These are phyloP conservation scores for Carcinoscorpius rotundicauda DNA, from an alignment of 1,140 invertebrate species.

Conservation along the genomic window DNA sequence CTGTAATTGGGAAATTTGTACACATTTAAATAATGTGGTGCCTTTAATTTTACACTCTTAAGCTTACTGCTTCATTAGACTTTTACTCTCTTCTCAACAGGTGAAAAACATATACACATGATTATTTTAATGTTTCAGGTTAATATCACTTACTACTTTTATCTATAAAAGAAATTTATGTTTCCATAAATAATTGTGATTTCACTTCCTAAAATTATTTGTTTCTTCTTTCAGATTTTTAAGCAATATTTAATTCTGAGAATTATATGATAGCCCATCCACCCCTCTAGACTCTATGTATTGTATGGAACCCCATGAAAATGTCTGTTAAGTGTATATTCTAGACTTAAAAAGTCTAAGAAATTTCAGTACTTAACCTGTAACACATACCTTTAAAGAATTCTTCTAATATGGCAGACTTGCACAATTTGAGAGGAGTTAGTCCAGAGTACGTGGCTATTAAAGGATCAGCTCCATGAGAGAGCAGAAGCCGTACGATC, in stretches of 20 bases:
- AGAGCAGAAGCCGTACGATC: slow-evolving; percentile 69
- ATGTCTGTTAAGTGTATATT: slow-evolving; percentile 48
- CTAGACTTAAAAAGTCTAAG: neutral
- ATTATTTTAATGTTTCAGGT: too few relatives aligned
- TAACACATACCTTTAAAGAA: slow-evolving; percentile 38
- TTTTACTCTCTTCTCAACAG: too few relatives aligned
- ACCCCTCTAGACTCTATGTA: neutral
- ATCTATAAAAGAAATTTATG: too few relatives aligned
- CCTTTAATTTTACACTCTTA: too few relatives aligned
- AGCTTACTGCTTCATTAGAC: too few relatives aligned
- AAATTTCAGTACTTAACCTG: slow-evolving; percentile 1
- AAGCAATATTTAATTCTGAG: neutral
- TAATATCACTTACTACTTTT: too few relatives aligned
- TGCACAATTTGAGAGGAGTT: slow-evolving; percentile 66
- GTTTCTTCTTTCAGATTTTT: too few relatives aligned
- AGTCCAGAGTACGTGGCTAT: slow-evolving; percentile 79
- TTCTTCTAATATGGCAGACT: slow-evolving; percentile 47
- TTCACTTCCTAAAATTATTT: too few relatives aligned
- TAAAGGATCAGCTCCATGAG: slow-evolving; percentile 81
- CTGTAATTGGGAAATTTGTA: too few relatives aligned
- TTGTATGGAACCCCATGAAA: slow-evolving; percentile 56
- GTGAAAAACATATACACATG: too few relatives aligned
- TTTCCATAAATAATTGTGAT: too few relatives aligned
- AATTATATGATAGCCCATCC: neutral
- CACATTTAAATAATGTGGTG: too few relatives aligned